A percentile compares a stretch with the other conserved stretches of the same genome.
Evolutionary conservation across 30 jellyfish, hydroid and myxozoan species (phyloP).

Genomic region (Clytia hemisphaerica): DNA sequence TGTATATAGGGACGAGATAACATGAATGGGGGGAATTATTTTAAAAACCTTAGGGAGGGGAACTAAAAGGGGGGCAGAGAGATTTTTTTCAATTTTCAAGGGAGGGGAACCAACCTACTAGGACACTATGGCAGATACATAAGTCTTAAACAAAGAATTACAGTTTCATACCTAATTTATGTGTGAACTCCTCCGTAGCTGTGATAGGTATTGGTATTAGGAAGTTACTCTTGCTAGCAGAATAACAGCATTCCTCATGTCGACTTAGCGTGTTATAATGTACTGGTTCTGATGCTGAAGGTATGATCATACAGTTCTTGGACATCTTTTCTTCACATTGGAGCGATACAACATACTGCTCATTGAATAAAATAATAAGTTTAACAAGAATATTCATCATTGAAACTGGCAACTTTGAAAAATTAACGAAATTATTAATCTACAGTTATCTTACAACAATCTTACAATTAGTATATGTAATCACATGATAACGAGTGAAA

Average conservation of each 20-base stretch:
- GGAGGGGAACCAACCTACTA: too few species aligned
- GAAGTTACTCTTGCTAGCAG: constrained; percentile 51
- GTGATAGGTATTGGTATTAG: constrained; percentile 84
- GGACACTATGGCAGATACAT: not conserved
- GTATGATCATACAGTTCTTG: constrained; percentile 6
- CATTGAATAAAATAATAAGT: not conserved
- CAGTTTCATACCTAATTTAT: constrained; percentile 53
- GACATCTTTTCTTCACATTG: constrained; percentile 67
- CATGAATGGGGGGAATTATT: too few species aligned
- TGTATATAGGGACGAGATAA: too few species aligned
- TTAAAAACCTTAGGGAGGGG: too few species aligned
- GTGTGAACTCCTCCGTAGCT: constrained; percentile 70
- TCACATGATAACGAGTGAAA: too few species aligned
- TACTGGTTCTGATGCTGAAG: constrained; percentile 16
- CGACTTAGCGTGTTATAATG: constrained; percentile 53
- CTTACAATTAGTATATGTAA: too few species aligned
- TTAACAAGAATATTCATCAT: not conserved
- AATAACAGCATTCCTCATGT: constrained; percentile 68
- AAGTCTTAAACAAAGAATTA: not conserved
- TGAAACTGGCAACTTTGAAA: too few species aligned
- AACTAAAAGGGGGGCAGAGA: too few species aligned
- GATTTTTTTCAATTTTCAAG: too few species aligned
- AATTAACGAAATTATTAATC: too few species aligned
- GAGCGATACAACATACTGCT: constrained; percentile 61
- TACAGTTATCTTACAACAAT: too few species aligned